Percentiles rank a stretch among this genome's conserved stretches.
Evolutionary conservation across 2,113 vertebrate genomes (phyloP).

Genomic region (Nothoprocta pentlandii): DNA sequence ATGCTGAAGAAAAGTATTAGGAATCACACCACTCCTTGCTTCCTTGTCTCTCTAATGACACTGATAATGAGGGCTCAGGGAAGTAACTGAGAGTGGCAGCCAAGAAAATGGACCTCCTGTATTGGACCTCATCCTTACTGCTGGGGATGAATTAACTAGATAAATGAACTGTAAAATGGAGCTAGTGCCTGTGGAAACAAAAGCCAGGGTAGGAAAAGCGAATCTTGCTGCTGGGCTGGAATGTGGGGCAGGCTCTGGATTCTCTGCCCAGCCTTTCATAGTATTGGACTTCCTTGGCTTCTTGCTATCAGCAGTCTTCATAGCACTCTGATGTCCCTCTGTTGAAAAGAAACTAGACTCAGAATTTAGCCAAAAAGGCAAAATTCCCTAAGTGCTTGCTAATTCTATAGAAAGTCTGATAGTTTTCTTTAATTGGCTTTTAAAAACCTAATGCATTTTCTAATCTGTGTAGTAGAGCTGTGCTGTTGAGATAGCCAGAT

Average conservation of each 20-base stretch:
- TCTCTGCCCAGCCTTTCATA: neutral
- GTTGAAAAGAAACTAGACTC: neutral
- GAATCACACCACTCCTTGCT: neutral
- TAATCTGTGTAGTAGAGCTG: conserved; percentile 6
- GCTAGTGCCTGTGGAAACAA: neutral
- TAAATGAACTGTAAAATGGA: neutral
- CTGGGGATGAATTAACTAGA: neutral
- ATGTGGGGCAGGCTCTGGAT: neutral
- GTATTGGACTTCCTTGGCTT: neutral
- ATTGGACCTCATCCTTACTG: accelerated
- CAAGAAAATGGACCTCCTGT: neutral
- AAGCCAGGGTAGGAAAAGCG: neutral
- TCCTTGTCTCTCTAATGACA: neutral
- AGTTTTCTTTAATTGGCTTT: conserved; percentile 25
- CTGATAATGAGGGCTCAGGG: neutral
- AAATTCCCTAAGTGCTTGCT: neutral
- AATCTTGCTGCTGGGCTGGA: neutral
- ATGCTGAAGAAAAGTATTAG: neutral
- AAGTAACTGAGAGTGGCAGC: neutral
- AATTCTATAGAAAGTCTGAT: conserved; percentile 22
- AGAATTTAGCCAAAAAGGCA: neutral
- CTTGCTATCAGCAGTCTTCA: neutral
- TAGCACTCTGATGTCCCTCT: neutral
- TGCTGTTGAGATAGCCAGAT: conserved; percentile 17
- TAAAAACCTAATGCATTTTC: conserved; percentile 20